A percentile compares a stretch with the other conserved stretches of the same genome.
phyloP scores from a whole-genome alignment of 1,140 invertebrate species.

The Ylistrum balloti region DNA sequence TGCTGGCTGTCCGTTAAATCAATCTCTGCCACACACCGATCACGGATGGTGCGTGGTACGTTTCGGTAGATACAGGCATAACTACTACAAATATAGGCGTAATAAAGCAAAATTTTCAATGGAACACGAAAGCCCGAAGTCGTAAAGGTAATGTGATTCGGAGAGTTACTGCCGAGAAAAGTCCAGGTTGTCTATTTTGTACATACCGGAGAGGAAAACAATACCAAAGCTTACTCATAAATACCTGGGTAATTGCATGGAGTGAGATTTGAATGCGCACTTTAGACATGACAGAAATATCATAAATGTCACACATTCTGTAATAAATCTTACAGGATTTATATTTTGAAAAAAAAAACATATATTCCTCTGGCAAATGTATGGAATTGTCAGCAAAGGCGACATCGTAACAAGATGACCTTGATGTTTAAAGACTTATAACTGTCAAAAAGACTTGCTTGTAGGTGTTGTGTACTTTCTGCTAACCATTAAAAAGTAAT shows the following conservation, averaged over 20 bases:
- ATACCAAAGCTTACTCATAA: background rate
- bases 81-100: slow-evolving; percentile 39
- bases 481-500: no score
- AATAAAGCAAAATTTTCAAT: slow-evolving; percentile 23
- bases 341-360: background rate
- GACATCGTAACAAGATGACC: background rate
- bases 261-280: background rate
- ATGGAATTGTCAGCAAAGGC: background rate
- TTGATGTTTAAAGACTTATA: no score
- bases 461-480: no score
- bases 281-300: background rate
- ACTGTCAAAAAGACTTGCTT: no score
- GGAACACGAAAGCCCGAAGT: slow-evolving; percentile 2
- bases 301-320: slow-evolving; percentile 1
- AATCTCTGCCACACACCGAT: background rate
- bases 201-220: background rate
- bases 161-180: slow-evolving; percentile 23
- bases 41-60: background rate
- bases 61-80: background rate
- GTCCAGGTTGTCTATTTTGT: slow-evolving; percentile 28
- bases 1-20: background rate
- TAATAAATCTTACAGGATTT: background rate
- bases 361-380: background rate
- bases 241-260: background rate
- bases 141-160: slow-evolving; percentile 24